Percentiles rank a stretch among this genome's conserved stretches.
Conservation (phyloP, 2,888 invertebrate genomes). For the Helleia helle region DNA sequence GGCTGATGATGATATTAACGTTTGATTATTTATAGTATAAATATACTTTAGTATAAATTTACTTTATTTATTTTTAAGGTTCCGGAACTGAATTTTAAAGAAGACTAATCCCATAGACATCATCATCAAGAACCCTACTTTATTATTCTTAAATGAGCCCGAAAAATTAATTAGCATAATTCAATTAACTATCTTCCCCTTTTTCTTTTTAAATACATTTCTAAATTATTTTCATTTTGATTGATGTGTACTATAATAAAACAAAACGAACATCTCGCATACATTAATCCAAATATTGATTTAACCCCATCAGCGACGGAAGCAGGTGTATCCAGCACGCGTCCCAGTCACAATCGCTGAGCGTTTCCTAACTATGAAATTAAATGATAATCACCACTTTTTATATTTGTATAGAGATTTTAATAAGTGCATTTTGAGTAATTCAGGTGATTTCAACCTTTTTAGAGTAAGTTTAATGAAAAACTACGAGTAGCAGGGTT, state of each 20-base stretch:
- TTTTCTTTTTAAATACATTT: slow-evolving; percentile 12
- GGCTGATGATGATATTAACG: too few relatives aligned
- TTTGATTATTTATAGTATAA: too few relatives aligned
- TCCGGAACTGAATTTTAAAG: too few relatives aligned
- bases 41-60: too few relatives aligned
- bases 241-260: slow-evolving; percentile 15
- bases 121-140: background rate
- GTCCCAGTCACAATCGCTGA: slow-evolving; percentile 57
- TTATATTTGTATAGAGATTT: slow-evolving; percentile 59
- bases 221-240: slow-evolving; percentile 9
- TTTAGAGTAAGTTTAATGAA: too few relatives aligned
- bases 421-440: slow-evolving; percentile 55
- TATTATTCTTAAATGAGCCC: background rate
- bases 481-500: too few relatives aligned
- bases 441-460: slow-evolving; percentile 36
- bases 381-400: slow-evolving; percentile 71
- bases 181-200: background rate
- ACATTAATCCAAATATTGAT: slow-evolving; percentile 70
- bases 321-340: slow-evolving; percentile 66
- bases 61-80: too few relatives aligned
- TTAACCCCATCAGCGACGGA: slow-evolving; percentile 70
- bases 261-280: slow-evolving; percentile 53
- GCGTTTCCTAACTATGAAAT: slow-evolving; percentile 68
- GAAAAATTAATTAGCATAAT: background rate
- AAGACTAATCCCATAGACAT: too few relatives aligned